Base-by-base conservation (phyloP, 1,140 invertebrate species). In the Whitmania pigra region DNA sequence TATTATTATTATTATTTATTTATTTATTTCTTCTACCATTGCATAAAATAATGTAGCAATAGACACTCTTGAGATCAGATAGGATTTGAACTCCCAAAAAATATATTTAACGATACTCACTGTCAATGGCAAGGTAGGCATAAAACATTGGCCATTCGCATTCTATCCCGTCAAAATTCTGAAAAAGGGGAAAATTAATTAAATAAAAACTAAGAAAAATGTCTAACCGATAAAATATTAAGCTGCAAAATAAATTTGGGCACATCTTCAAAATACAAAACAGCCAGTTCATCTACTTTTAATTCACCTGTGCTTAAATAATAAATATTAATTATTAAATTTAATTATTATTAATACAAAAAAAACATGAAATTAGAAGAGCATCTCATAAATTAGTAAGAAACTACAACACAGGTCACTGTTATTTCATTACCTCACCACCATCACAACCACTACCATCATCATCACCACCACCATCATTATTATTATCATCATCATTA, bases 121-220 rank as follows among this genome's bases (percentile, higher is more conserved):
- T 92, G 82, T 97, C 94, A 75, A 98, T 94, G 43, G 97, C 91
- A 88, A 98, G 90, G 79, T 90, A 91, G 29, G 93, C 88, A 78
- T 89, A 95, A 84, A 98, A 97, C 18, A 99, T 80, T 0, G 96
- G 96, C 94, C 96, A 99, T 83, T 99, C 94, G 78, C 91, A 93
- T 84, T 99, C 96, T 57, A 98, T 88, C 27, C 90, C 89, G 80
- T 97, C 93, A 84, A 97, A 99, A 78, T 94, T 88, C 86, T 97
- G 79, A 40, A 83, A 81, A 40, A 6, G 15, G 36, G 15, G 0
- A n/a, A n/a, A n/a, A 40, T 31, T 31, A 4, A 9, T 31, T 31
- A 22, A 40, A 68, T 31, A 68, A 25, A 31, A 72, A 72, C 29
- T n/a, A n/a, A n/a, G n/a, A n/a, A n/a, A 72, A 25, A 27, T 29